These are phyloP conservation scores for Aleiodes sp. DNA, from an alignment of 1,140 invertebrate genomes.

Conservation along the genomic window DNA sequence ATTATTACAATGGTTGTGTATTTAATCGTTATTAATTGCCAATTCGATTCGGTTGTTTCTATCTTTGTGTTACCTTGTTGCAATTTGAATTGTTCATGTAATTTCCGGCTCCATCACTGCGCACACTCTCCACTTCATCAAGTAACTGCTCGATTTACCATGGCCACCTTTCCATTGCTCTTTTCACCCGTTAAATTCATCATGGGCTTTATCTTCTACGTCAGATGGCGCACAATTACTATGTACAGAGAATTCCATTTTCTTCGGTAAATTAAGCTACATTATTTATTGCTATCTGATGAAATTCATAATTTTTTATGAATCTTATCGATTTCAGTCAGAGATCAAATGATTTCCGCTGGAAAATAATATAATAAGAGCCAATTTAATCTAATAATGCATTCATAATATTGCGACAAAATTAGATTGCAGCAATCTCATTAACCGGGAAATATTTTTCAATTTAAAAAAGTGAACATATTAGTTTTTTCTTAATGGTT, in stretches of 20 bases:
- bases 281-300: too few relatives aligned
- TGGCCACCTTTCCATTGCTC: background rate
- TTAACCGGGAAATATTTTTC: too few relatives aligned
- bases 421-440: too few relatives aligned
- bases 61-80: background rate
- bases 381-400: too few relatives aligned
- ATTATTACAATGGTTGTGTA: background rate
- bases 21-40: background rate
- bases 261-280: too few relatives aligned
- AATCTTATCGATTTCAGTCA: too few relatives aligned
- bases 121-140: background rate
- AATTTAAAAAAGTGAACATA: background rate
- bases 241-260: too few relatives aligned
- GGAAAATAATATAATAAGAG: too few relatives aligned
- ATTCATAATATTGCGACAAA: too few relatives aligned
- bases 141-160: constrained; percentile 19
- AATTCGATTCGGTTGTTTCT: background rate
- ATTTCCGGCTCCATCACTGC: constrained; percentile 1
- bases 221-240: constrained; percentile 33
- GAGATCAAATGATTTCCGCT: too few relatives aligned
- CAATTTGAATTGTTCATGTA: constrained; percentile 5
- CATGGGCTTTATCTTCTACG: background rate
- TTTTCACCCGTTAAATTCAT: background rate
- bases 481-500: background rate
- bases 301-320: too few relatives aligned